A percentile compares a stretch with the other conserved stretches of the same genome.
These are phyloP conservation scores for Pogonus chalceus DNA, from an alignment of 1,140 invertebrate species.

Conservation along the genomic window DNA sequence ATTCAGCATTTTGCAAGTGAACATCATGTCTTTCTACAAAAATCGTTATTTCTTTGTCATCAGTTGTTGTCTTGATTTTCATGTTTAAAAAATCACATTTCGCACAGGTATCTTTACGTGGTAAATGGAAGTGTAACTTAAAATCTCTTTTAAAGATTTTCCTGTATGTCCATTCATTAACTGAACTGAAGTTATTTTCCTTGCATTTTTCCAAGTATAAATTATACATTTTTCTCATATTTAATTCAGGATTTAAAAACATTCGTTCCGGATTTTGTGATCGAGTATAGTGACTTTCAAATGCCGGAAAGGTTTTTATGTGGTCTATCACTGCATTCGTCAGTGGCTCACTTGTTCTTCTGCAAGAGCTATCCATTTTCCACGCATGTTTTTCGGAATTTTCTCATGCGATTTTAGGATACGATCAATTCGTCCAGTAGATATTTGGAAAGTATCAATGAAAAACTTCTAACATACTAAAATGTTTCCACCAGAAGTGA, in stretches of 20 bases:
- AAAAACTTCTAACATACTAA: constrained; percentile 21
- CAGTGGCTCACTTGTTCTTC: constrained; percentile 18
- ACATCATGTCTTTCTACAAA: constrained; percentile 17
- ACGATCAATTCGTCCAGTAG: too few species aligned
- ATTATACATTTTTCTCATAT: constrained; percentile 22
- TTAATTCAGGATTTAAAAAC: constrained; percentile 21
- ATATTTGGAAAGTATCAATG: too few species aligned
- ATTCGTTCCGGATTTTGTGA: constrained; percentile 21
- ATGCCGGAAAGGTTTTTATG: constrained; percentile 20
- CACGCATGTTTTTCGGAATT: constrained; percentile 20
- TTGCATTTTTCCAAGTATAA: constrained; percentile 19
- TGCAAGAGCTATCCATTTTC: constrained; percentile 19
- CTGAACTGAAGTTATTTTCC: constrained; percentile 18
- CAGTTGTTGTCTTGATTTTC: constrained; percentile 21
- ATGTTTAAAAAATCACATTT: constrained; percentile 19
- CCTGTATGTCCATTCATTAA: constrained; percentile 21
- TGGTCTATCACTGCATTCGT: constrained; percentile 20
- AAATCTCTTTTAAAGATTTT: constrained; percentile 23
- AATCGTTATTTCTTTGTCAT: constrained; percentile 20
- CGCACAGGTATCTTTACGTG: constrained; percentile 21
- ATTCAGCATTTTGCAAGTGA: constrained; percentile 14
- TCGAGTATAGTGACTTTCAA: constrained; percentile 23
- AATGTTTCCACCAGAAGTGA: constrained; percentile 15
- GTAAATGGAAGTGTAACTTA: constrained; percentile 20
- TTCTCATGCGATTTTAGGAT: constrained; percentile 17